Conservation (phyloP, 2,797 vertebrate species). For the Varecia variegata region DNA sequence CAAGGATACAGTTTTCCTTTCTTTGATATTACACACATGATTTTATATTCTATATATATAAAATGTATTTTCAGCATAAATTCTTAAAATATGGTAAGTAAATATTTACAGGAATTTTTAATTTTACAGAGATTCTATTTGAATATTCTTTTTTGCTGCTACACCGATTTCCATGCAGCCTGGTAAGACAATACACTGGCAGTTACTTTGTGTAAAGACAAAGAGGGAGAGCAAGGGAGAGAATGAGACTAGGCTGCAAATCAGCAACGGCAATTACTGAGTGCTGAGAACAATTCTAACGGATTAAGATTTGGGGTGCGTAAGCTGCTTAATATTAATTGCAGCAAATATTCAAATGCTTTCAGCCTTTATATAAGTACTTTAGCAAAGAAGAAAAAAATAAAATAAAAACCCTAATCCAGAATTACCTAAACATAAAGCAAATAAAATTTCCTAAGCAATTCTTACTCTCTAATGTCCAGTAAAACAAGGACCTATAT, state of each 20-base stretch:
- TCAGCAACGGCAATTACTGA: neutral
- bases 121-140: neutral
- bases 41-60: neutral
- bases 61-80: neutral
- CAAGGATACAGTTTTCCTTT: neutral
- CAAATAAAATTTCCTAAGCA: conserved; percentile 40
- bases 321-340: conserved; percentile 12
- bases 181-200: neutral
- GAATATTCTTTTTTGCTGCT: neutral
- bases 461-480: neutral
- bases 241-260: neutral
- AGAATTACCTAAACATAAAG: conserved; percentile 54
- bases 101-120: neutral
- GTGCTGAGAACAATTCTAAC: neutral
- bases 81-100: neutral
- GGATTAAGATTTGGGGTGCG: neutral
- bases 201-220: neutral
- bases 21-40: neutral
- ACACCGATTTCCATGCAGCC: neutral
- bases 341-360: neutral
- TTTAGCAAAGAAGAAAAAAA: conserved; percentile 24
- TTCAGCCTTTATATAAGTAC: neutral
- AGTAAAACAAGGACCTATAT: neutral
- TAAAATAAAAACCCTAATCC: conserved; percentile 50
- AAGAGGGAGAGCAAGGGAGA: neutral